These are phyloP conservation scores for Deroplatys truncata DNA, from an alignment of 2,888 invertebrate species.

Conservation along the genomic window DNA sequence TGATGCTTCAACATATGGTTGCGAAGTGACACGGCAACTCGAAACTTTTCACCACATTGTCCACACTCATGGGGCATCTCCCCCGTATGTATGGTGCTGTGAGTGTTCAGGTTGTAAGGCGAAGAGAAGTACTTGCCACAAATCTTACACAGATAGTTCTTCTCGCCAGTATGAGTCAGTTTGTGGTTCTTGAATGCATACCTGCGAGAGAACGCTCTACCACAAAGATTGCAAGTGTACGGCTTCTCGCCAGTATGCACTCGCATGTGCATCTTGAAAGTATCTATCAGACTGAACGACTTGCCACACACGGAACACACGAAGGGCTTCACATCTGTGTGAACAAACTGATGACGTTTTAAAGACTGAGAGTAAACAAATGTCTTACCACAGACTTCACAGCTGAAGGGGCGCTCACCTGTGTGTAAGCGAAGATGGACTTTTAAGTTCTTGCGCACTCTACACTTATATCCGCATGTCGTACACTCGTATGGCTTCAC, in stretches of 20 bases:
- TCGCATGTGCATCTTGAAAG: not conserved
- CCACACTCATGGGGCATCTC: not conserved
- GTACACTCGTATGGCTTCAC: not conserved
- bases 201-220: not conserved
- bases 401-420: not conserved
- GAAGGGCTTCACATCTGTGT: not conserved
- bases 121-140: not conserved
- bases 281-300: not conserved
- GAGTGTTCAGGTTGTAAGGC: not conserved
- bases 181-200: not conserved
- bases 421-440: not conserved
- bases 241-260: not conserved
- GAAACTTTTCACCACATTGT: not conserved
- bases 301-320: not conserved
- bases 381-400: not conserved
- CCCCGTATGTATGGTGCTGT: not conserved
- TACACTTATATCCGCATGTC: not conserved
- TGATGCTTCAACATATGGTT: not conserved
- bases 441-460: not conserved
- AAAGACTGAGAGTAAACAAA: not conserved
- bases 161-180: not conserved
- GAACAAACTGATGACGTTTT: not conserved
- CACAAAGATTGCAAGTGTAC: not conserved
- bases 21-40: not conserved
- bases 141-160: not conserved